These are phyloP conservation scores for Podilymbus podiceps DNA, from an alignment of 2,113 vertebrate genomes.

Conservation along the genomic window DNA sequence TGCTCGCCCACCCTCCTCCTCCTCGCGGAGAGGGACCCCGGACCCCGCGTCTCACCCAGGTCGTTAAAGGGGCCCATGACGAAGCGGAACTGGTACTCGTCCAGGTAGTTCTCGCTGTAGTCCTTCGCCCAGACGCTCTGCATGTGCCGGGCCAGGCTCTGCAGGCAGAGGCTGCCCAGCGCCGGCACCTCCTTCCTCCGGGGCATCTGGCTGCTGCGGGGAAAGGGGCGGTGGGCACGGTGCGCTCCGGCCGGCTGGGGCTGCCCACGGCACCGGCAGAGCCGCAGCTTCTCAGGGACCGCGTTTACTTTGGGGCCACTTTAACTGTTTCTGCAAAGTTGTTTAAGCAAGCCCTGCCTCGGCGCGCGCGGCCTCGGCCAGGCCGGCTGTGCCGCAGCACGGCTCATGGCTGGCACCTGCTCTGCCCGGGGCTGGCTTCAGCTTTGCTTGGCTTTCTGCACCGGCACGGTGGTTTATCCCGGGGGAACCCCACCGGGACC, in stretches of 20 bases:
- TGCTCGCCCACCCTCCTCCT: rapidly evolving
- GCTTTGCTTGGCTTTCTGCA: background rate
- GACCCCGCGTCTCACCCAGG: constrained; percentile 70
- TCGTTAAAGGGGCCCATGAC: constrained; percentile 84
- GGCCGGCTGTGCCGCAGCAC: background rate
- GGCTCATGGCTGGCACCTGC: rapidly evolving
- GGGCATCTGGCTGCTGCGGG: background rate
- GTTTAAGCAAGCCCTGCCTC: background rate
- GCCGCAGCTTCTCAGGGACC: rapidly evolving
- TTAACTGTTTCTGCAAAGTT: background rate
- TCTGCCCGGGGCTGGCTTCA: background rate
- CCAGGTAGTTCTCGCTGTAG: constrained; percentile 81
- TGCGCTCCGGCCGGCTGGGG: rapidly evolving
- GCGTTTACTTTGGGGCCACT: background rate
- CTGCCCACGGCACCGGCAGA: background rate
- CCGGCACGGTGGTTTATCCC: rapidly evolving
- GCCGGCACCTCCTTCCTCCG: background rate
- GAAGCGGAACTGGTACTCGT: constrained; percentile 79
- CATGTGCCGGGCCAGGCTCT: constrained; percentile 81
- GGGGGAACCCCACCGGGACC: background rate
- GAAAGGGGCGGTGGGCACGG: rapidly evolving
- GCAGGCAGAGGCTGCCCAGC: constrained; percentile 74
- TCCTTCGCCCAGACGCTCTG: constrained; percentile 81
- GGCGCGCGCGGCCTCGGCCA: rapidly evolving
- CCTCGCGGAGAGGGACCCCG: rapidly evolving